These are phyloP conservation scores for Pseudonaja textilis DNA, from an alignment of 2,113 vertebrate genomes.

Conservation along the genomic window DNA sequence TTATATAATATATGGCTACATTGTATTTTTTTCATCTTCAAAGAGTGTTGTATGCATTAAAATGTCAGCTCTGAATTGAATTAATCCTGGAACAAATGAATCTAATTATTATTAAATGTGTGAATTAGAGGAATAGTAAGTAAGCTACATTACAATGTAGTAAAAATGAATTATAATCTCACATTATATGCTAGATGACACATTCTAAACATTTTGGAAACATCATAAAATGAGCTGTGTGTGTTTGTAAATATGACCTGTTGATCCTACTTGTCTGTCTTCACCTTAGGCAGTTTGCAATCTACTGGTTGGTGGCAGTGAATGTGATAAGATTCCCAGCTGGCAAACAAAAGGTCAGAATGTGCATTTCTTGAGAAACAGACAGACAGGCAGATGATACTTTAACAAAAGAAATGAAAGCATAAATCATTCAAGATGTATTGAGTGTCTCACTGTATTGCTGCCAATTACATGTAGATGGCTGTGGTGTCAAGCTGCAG, in stretches of 20 bases:
- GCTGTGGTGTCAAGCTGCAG: background rate
- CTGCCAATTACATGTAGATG: background rate
- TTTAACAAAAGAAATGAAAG: background rate
- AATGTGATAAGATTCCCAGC: background rate
- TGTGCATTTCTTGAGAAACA: background rate
- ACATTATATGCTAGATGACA: background rate
- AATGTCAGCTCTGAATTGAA: background rate
- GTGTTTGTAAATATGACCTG: background rate
- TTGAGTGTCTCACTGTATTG: background rate
- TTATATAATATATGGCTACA: background rate
- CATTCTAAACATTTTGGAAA: background rate
- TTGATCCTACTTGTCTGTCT: background rate
- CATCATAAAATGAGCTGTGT: background rate
- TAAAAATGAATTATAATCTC: background rate
- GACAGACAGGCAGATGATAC: background rate
- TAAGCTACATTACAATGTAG: background rate
- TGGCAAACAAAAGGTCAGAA: background rate
- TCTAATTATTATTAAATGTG: background rate
- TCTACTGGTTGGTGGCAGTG: background rate
- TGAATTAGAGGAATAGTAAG: background rate
- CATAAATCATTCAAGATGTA: background rate
- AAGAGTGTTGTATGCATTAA: background rate
- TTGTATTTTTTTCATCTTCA: background rate
- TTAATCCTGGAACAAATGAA: background rate
- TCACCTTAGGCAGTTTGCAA: background rate